phyloP scores from a whole-genome alignment of 2,888 invertebrate species.

The Plagiodera versicolora region DNA sequence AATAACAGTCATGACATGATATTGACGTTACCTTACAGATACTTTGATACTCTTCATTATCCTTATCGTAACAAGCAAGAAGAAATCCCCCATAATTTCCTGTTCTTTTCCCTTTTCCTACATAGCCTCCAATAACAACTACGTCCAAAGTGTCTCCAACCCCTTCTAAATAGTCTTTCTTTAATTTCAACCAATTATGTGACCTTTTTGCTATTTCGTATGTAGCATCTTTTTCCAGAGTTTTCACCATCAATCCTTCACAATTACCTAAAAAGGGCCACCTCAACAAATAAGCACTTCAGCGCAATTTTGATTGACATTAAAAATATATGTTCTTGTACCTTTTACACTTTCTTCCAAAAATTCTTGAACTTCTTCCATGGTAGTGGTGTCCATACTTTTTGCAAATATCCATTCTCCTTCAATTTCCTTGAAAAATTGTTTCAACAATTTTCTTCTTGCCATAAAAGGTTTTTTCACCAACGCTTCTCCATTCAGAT shows the following conservation, averaged over 20 bases:
- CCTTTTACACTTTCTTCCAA: conserved; percentile 92
- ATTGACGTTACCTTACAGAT: conserved; percentile 75
- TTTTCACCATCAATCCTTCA: conserved; percentile 99
- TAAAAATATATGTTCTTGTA: conserved; percentile 42
- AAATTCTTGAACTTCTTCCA: conserved; percentile 92
- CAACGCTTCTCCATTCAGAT: conserved; percentile 83
- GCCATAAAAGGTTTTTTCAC: conserved; percentile 76
- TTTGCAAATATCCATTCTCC: conserved; percentile 91
- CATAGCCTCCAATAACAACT: conserved; percentile 93
- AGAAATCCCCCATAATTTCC: conserved; percentile 95
- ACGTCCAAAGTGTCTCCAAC: conserved; percentile 95
- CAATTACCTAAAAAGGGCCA: conserved; percentile 72
- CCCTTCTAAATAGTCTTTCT: conserved; percentile 97
- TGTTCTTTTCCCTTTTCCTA: conserved; percentile 89
- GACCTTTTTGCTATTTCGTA: conserved; percentile 98
- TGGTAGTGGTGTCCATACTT: conserved; percentile 75
- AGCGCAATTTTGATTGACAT: too few relatives aligned
- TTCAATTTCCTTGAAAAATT: conserved; percentile 69
- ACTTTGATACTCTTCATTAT: conserved; percentile 89
- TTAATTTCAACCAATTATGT: conserved; percentile 92
- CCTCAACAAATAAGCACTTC: neutral
- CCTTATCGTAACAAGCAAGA: conserved; percentile 88
- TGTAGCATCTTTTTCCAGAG: conserved; percentile 82
- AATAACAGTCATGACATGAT: neutral
- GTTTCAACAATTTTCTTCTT: conserved; percentile 71